A percentile compares a stretch with the other conserved stretches of the same genome.
phyloP scores from a whole-genome alignment of 1,140 invertebrate genomes.

The Aphaenogaster floridana region DNA sequence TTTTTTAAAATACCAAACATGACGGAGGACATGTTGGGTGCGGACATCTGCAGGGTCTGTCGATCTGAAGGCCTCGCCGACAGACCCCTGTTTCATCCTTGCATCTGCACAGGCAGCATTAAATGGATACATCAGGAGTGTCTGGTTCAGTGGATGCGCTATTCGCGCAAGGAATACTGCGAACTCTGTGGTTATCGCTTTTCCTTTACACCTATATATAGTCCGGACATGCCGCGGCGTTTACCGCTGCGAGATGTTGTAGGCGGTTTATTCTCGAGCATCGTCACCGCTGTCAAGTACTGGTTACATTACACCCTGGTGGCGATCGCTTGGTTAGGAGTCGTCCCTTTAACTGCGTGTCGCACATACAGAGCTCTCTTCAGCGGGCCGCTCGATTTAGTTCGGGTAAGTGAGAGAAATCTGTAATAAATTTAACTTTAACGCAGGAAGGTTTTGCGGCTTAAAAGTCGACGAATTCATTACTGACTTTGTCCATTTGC shows the following conservation, averaged over 20 bases:
- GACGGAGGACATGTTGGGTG: conserved; percentile 87
- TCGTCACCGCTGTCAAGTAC: conserved; percentile 96
- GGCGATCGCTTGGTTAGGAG: conserved; percentile 98
- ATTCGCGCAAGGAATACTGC: conserved; percentile 99
- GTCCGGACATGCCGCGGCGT: conserved; percentile 99
- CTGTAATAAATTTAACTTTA: neutral
- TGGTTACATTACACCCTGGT: conserved; percentile 99
- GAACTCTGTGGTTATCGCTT: conserved; percentile 99
- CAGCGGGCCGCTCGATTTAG: conserved; percentile 94
- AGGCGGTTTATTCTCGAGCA: conserved; percentile 95
- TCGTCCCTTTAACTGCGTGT: conserved; percentile 98
- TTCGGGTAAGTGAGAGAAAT: conserved; percentile 83
- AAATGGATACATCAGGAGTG: conserved; percentile 99
- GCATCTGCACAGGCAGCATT: conserved; percentile 99
- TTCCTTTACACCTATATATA: conserved; percentile 99
- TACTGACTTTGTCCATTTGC: conserved; percentile 48
- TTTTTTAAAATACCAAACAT: conserved; percentile 79
- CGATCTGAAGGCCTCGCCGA: conserved; percentile 95
- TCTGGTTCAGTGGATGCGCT: conserved; percentile 96
- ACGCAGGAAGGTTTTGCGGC: neutral
- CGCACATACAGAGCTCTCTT: conserved; percentile 97
- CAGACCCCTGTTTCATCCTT: conserved; percentile 98
- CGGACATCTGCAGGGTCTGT: conserved; percentile 99
- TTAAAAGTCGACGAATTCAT: neutral
- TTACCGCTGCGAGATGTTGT: conserved; percentile 96